Conservation (phyloP, 1,140 invertebrate species). For the Belonocnema kinseyi region DNA sequence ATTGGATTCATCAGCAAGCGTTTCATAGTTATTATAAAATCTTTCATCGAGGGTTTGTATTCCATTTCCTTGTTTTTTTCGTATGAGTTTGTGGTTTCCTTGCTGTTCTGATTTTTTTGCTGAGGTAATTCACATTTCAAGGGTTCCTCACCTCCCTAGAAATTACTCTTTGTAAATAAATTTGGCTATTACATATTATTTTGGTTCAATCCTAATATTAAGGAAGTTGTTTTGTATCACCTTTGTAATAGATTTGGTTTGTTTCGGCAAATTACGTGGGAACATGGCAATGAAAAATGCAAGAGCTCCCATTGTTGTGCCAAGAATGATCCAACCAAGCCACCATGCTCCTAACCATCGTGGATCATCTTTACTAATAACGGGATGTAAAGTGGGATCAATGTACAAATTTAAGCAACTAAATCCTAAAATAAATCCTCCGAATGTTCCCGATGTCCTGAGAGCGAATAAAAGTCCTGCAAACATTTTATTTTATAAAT, state of each 20-base stretch:
- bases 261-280: conserved; percentile 72
- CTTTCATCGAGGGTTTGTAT: conserved; percentile 66
- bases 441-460: conserved; percentile 77
- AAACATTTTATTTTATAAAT: conserved; percentile 30
- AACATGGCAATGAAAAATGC: conserved; percentile 79
- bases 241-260: conserved; percentile 44
- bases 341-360: conserved; percentile 85
- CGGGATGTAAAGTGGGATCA: conserved; percentile 79
- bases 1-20: conserved; percentile 79
- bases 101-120: conserved; percentile 53
- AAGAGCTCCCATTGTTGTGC: conserved; percentile 77
- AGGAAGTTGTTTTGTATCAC: conserved; percentile 34
- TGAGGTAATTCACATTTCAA: conserved; percentile 58
- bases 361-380: conserved; percentile 80
- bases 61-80: neutral
- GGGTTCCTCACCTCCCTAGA: conserved; percentile 55
- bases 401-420: conserved; percentile 80
- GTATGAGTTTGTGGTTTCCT: conserved; percentile 34
- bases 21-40: conserved; percentile 78
- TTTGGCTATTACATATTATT: neutral
- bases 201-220: neutral
- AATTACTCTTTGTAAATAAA: neutral
- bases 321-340: conserved; percentile 81
- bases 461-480: conserved; percentile 80
- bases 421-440: conserved; percentile 78